A percentile compares a stretch with the other conserved stretches of the same genome.
phyloP scores from a whole-genome alignment of 1,140 invertebrate genomes.

The Drosophila serrata region DNA sequence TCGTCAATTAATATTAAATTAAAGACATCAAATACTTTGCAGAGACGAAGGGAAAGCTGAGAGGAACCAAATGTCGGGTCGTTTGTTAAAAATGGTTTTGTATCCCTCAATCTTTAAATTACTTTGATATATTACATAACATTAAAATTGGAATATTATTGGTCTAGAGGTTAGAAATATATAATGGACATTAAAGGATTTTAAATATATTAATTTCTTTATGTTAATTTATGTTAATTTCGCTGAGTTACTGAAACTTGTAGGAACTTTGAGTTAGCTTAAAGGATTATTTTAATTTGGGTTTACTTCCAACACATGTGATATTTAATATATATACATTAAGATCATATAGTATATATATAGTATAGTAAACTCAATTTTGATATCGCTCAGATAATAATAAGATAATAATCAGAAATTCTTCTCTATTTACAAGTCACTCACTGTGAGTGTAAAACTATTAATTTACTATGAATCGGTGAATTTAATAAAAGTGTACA shows the following conservation, averaged over 20 bases:
- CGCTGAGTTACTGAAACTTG: neutral
- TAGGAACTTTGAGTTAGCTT: neutral
- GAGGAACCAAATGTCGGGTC: slow-evolving; percentile 1
- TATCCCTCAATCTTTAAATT: neutral
- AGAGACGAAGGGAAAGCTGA: neutral
- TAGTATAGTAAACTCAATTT: no score
- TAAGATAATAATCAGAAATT: no score
- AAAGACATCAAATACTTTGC: slow-evolving; percentile 20
- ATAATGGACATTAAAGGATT: neutral
- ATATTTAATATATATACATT: no score
- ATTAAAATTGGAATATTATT: no score
- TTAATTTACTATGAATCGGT: no score
- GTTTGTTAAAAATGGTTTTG: neutral
- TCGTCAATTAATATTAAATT: slow-evolving; percentile 46
- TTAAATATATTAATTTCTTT: neutral
- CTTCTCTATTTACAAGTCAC: no score
- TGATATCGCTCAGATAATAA: no score
- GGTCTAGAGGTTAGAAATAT: neutral
- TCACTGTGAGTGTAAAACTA: no score
- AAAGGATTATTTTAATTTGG: neutral
- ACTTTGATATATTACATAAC: neutral
- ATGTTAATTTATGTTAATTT: neutral
- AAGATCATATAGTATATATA: no score
- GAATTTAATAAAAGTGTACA: no score
- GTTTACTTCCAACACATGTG: no score